A percentile compares a stretch with the other conserved stretches of the same genome.
Conservation (phyloP, 2,797 vertebrate genomes). For the Sebastes itinus region DNA sequence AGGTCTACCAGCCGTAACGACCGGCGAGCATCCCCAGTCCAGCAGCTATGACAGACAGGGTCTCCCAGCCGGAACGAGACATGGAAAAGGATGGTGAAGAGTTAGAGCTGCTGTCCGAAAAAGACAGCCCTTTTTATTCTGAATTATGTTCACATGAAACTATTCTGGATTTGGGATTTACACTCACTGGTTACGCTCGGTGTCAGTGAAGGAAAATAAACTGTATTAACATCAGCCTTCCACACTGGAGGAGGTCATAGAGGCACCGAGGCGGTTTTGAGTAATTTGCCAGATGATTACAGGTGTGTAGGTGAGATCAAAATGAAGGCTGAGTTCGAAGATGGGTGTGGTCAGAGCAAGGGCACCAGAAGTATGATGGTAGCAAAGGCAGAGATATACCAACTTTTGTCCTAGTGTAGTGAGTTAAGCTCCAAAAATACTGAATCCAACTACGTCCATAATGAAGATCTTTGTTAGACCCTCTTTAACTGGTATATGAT, state of each 20-base stretch:
- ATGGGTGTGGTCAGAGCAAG: neutral
- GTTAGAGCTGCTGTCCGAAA: conserved; percentile 2
- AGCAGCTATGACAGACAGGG: conserved; percentile 42
- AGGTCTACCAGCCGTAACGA: conserved; percentile 25
- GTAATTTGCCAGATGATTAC: neutral
- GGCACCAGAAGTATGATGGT: too few species aligned
- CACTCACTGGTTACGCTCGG: neutral
- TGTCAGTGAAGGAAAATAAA: neutral
- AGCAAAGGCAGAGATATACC: too few species aligned
- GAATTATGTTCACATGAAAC: conserved; percentile 7
- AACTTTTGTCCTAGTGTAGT: too few species aligned
- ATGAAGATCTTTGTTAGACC: neutral
- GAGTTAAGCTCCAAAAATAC: neutral
- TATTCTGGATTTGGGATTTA: neutral
- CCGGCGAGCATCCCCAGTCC: conserved; percentile 26
- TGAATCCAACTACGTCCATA: neutral
- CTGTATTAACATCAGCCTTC: neutral
- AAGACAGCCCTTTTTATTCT: neutral
- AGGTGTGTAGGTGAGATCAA: neutral
- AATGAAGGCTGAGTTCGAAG: neutral
- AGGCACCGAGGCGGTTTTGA: neutral
- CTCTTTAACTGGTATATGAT: neutral
- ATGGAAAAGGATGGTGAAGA: conserved; percentile 4
- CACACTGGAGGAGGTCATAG: neutral
- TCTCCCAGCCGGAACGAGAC: conserved; percentile 30